These are phyloP conservation scores for Notocelia uddmanniana DNA, from an alignment of 2,888 invertebrate genomes.

Conservation along the genomic window DNA sequence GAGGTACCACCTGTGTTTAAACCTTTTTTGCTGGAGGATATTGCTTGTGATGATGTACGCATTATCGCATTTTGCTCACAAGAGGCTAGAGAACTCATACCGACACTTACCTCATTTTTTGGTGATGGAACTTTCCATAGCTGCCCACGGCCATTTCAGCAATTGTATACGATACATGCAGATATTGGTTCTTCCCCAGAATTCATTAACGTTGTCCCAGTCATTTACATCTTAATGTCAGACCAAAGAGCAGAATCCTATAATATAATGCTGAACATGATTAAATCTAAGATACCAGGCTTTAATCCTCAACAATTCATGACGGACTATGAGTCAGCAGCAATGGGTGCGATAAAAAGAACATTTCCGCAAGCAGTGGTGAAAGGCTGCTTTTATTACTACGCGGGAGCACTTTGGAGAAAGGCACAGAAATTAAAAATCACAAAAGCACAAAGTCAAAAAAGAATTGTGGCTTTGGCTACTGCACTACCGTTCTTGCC, in stretches of 20 bases:
- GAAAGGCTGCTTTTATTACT: not conserved
- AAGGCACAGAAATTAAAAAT: constrained; percentile 25
- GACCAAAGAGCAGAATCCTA: constrained; percentile 4
- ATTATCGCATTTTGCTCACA: constrained; percentile 39
- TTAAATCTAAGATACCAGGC: constrained; percentile 22
- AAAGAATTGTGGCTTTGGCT: constrained; percentile 18
- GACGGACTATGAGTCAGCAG: constrained; percentile 8
- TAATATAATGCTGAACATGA: constrained; percentile 11
- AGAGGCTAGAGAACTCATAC: constrained; percentile 34
- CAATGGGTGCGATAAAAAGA: constrained; percentile 6
- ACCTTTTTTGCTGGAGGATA: not conserved
- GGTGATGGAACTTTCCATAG: constrained; percentile 44
- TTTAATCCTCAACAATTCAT: constrained; percentile 7
- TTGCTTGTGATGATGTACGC: not conserved
- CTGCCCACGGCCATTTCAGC: constrained; percentile 35
- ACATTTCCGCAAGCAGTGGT: constrained; percentile 13
- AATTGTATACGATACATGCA: constrained; percentile 42
- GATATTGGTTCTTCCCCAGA: constrained; percentile 39
- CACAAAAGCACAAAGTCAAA: constrained; percentile 29
- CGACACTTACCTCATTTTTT: constrained; percentile 28
- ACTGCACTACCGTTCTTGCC: constrained; percentile 16
- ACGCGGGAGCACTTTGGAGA: constrained; percentile 11
- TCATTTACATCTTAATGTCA: too few relatives aligned
- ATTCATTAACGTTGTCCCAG: constrained; percentile 35
- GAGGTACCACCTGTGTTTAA: constrained; percentile 1